These are phyloP conservation scores for Nomada lathburiana DNA, from an alignment of 2,888 invertebrate species.

Conservation along the genomic window DNA sequence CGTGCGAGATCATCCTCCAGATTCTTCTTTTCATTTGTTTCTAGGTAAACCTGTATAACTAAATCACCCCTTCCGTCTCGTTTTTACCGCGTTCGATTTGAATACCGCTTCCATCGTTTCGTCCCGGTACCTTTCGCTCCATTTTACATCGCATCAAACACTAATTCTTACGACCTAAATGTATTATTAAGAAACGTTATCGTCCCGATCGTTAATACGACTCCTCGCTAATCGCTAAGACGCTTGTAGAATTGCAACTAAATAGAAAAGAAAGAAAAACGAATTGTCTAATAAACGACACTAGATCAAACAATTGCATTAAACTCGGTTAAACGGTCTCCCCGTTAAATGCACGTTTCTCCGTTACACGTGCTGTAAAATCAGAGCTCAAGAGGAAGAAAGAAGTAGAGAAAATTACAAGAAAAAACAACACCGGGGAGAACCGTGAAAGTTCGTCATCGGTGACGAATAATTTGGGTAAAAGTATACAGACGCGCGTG, in stretches of 20 bases:
- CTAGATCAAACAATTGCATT: constrained; percentile 21
- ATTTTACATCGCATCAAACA: constrained; percentile 8
- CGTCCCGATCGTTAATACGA: constrained; percentile 20
- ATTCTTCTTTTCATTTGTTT: neutral
- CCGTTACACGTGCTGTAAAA: neutral
- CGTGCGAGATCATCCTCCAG: neutral
- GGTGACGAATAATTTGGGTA: constrained; percentile 26
- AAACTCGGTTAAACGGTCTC: constrained; percentile 20
- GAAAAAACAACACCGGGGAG: constrained; percentile 25
- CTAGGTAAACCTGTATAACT: neutral
- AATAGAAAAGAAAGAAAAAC: neutral
- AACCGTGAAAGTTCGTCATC: constrained; percentile 14
- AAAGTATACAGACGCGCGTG: neutral
- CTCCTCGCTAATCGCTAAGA: constrained; percentile 27
- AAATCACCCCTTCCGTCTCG: neutral
- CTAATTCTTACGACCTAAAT: constrained; percentile 41
- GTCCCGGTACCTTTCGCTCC: neutral
- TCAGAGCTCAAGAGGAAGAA: neutral
- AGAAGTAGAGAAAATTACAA: constrained; percentile 1
- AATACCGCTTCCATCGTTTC: neutral
- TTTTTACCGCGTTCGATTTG: neutral
- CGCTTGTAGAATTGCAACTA: constrained; percentile 37
- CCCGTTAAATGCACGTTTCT: neutral
- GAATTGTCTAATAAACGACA: constrained; percentile 14
- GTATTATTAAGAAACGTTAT: constrained; percentile 38